A percentile compares a stretch with the other conserved stretches of the same genome.
These are phyloP conservation scores for Centroberyx gerrardi DNA, from an alignment of 2,797 vertebrate genomes.

Conservation along the genomic window DNA sequence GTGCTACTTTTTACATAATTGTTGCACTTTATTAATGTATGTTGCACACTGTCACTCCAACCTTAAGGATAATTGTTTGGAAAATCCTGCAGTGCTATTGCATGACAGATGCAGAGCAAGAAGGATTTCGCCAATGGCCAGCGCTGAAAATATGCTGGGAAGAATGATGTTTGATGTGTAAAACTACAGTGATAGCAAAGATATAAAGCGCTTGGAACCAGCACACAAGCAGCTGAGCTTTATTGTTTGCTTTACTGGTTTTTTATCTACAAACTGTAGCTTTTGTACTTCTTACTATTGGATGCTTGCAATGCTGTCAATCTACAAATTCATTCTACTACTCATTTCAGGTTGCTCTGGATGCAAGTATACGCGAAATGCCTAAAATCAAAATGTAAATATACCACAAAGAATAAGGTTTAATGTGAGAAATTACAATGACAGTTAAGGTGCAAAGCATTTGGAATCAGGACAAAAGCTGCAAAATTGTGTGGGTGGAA, in stretches of 20 bases:
- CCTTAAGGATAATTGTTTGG: too few relatives aligned
- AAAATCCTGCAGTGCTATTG: too few relatives aligned
- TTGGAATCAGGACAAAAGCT: slow-evolving; percentile 31
- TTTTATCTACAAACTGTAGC: neutral
- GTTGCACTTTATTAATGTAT: too few relatives aligned
- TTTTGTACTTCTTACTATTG: neutral
- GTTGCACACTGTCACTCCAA: too few relatives aligned
- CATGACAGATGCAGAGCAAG: too few relatives aligned
- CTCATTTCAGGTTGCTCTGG: too few relatives aligned
- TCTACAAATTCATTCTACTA: neutral
- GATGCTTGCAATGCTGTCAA: neutral
- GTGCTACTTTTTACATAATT: too few relatives aligned
- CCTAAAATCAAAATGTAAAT: slow-evolving; percentile 9
- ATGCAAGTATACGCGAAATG: neutral
- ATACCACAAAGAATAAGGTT: slow-evolving; percentile 11
- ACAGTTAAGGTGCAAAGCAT: neutral
- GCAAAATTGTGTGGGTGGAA: slow-evolving; percentile 41
- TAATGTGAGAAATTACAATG: neutral
- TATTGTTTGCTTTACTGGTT: neutral
- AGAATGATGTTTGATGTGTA: neutral
- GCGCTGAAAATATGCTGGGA: too few relatives aligned
- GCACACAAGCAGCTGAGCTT: neutral
- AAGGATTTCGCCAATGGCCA: too few relatives aligned
- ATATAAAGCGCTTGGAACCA: neutral
- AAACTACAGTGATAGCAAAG: neutral